A percentile compares a stretch with the other conserved stretches of the same genome.
Evolutionary conservation across 2,888 invertebrate species (phyloP).

Genomic region (Autographa pulchrina): DNA sequence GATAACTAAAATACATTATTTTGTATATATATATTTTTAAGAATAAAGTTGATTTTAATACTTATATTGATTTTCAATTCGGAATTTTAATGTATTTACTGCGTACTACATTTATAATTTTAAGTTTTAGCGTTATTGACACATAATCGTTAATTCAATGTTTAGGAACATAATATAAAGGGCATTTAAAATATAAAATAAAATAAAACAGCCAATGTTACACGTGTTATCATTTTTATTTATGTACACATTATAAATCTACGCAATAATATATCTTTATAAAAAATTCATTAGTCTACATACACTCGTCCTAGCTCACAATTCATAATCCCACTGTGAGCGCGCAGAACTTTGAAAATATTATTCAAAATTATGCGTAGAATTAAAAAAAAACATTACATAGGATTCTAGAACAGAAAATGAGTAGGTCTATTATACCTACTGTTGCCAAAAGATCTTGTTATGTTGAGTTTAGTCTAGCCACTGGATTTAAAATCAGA

Average conservation of each 20-base stretch:
- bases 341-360: constrained; percentile 17
- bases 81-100: too few relatives aligned
- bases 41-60: constrained; percentile 31
- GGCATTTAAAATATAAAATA: neutral
- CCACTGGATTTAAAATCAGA: too few relatives aligned
- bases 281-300: constrained; percentile 69
- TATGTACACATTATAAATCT: constrained; percentile 77
- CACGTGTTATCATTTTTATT: constrained; percentile 78
- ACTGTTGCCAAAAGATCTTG: too few relatives aligned
- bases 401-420: too few relatives aligned
- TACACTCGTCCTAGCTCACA: constrained; percentile 54
- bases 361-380: neutral
- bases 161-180: neutral
- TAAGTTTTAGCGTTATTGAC: too few relatives aligned
- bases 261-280: constrained; percentile 73
- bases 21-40: constrained; percentile 34
- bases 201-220: constrained; percentile 64
- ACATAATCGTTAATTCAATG: too few relatives aligned
- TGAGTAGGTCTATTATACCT: too few relatives aligned
- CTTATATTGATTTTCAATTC: neutral
- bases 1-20: constrained; percentile 11
- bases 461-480: too few relatives aligned
- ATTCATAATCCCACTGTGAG: constrained; percentile 34
- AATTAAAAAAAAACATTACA: neutral
- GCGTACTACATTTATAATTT: too few relatives aligned